Percentiles rank a stretch among this genome's conserved stretches.
These are phyloP conservation scores for Bos javanicus DNA, from an alignment of 2,113 vertebrate species.

Conservation along the genomic window DNA sequence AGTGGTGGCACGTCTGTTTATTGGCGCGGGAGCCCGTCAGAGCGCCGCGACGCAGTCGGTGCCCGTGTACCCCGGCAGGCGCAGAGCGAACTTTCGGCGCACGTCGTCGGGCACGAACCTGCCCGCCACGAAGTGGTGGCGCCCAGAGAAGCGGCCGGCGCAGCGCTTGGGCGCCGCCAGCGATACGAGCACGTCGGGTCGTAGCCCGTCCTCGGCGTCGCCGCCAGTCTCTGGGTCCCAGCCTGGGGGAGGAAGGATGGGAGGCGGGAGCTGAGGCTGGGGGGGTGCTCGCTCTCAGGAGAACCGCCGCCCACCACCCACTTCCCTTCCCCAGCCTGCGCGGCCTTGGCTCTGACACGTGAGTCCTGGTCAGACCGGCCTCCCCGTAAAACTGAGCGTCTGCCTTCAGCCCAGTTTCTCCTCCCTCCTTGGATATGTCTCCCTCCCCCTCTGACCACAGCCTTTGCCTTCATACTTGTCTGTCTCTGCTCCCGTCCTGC, in stretches of 20 bases:
- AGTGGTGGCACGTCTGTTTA: slow-evolving; percentile 31
- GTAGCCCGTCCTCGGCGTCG: slow-evolving; percentile 83
- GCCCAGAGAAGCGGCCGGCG: slow-evolving; percentile 88
- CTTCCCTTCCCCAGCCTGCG: not conserved
- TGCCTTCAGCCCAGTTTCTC: not conserved
- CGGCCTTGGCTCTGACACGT: not conserved
- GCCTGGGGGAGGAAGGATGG: slow-evolving; percentile 77
- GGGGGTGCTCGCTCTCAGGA: not conserved
- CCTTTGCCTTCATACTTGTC: not conserved
- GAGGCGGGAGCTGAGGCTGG: not conserved
- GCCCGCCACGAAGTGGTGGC: slow-evolving; percentile 92
- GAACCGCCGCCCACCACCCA: not conserved
- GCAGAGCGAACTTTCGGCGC: slow-evolving; percentile 93
- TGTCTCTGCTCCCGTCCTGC: not conserved
- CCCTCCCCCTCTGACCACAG: not conserved
- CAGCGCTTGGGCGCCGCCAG: slow-evolving; percentile 92
- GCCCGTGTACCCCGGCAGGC: slow-evolving; percentile 89
- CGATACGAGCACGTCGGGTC: slow-evolving; percentile 93
- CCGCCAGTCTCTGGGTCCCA: slow-evolving; percentile 87
- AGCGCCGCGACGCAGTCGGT: slow-evolving; percentile 92
- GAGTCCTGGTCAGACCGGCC: not conserved
- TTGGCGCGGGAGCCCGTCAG: slow-evolving; percentile 68
- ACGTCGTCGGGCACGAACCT: slow-evolving; percentile 94
- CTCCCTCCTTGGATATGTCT: not conserved
- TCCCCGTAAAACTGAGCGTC: not conserved